Percentiles rank a stretch among this genome's conserved stretches.
phyloP scores from a whole-genome alignment of 2,888 invertebrate species.

The Aradus depressus region DNA sequence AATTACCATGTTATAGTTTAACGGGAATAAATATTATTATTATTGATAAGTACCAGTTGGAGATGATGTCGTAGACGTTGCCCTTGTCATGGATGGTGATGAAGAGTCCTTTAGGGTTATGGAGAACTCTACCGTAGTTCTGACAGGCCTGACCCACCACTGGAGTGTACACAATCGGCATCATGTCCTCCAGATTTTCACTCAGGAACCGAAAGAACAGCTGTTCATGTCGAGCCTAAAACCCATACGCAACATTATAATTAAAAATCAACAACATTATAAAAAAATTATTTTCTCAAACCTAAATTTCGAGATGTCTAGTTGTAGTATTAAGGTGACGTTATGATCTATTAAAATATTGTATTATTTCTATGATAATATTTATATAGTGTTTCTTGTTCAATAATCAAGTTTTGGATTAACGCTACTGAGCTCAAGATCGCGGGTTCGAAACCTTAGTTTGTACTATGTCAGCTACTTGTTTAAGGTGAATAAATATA shows the following conservation, averaged over 20 bases:
- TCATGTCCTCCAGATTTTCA: conserved; percentile 78
- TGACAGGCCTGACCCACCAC: conserved; percentile 96
- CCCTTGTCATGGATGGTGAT: conserved; percentile 94
- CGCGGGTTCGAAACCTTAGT: too few relatives aligned
- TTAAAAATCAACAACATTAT: background rate
- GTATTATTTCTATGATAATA: too few relatives aligned
- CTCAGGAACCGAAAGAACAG: conserved; percentile 84
- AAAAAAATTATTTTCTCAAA: background rate
- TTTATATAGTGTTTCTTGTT: too few relatives aligned
- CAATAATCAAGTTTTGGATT: too few relatives aligned
- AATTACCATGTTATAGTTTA: too few relatives aligned
- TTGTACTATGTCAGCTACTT: too few relatives aligned
- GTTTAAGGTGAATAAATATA: too few relatives aligned
- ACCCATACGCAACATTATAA: conserved; percentile 25
- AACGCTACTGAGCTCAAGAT: too few relatives aligned
- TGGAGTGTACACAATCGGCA: conserved; percentile 99
- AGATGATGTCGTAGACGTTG: conserved; percentile 84
- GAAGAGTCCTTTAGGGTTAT: conserved; percentile 85
- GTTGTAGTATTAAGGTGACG: too few relatives aligned
- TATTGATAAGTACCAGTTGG: conserved; percentile 81
- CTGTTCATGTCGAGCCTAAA: conserved; percentile 86
- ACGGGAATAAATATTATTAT: too few relatives aligned
- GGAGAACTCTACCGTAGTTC: conserved; percentile 85
- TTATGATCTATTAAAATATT: too few relatives aligned
- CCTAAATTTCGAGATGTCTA: too few relatives aligned